Evolutionary conservation across 2,797 vertebrate genomes (phyloP).

Genomic region (Thripadectes ignobilis): DNA sequence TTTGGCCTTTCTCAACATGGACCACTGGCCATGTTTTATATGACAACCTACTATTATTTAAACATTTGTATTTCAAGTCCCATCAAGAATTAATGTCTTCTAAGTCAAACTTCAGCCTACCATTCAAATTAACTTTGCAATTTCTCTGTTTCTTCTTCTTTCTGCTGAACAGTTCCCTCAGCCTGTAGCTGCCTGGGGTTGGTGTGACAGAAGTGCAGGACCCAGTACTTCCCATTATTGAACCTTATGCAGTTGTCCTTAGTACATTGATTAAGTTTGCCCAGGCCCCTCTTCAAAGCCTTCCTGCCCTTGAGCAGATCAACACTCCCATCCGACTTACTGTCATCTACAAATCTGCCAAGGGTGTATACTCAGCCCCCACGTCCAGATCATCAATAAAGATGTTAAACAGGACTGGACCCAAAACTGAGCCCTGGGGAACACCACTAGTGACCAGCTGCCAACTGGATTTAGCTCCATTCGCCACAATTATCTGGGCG

Average conservation of each 20-base stretch:
- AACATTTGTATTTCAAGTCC: neutral
- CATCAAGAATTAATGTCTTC: neutral
- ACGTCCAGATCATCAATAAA: neutral
- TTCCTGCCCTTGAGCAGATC: neutral
- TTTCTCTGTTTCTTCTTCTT: neutral
- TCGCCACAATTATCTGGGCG: neutral
- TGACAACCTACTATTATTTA: neutral
- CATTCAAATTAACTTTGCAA: neutral
- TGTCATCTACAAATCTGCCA: neutral
- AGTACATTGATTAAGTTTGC: neutral
- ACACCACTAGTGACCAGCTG: fast-evolving
- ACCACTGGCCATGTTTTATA: neutral
- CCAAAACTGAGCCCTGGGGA: neutral
- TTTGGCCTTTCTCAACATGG: neutral
- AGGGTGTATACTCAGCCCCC: neutral
- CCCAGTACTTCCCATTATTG: neutral
- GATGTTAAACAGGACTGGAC: neutral
- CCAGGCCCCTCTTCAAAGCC: neutral
- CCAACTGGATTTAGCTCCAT: neutral
- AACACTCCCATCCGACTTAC: neutral
- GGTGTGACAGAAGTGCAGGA: fast-evolving
- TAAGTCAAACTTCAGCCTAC: neutral
- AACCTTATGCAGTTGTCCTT: neutral
- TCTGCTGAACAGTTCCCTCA: neutral
- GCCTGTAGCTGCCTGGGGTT: neutral